These are phyloP conservation scores for Pheosia tremula DNA, from an alignment of 2,888 invertebrate genomes.

Conservation along the genomic window DNA sequence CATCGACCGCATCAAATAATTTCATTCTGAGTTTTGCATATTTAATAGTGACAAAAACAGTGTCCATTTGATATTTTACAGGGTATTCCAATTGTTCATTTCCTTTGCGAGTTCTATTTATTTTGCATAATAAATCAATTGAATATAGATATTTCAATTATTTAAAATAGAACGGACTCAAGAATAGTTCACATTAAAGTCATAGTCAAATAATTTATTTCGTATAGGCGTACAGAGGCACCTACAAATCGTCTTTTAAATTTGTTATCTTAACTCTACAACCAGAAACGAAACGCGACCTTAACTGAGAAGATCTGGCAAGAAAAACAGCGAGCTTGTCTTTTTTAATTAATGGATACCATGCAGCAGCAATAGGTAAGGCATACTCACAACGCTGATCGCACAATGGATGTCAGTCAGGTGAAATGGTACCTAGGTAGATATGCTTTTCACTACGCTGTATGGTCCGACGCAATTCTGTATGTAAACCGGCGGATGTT, in stretches of 20 bases:
- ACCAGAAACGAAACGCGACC: too few relatives aligned
- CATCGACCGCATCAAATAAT: slow-evolving; percentile 77
- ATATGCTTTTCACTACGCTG: slow-evolving; percentile 42
- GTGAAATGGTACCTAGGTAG: not conserved
- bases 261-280: too few relatives aligned
- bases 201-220: too few relatives aligned
- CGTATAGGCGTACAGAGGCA: too few relatives aligned
- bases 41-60: slow-evolving; percentile 75
- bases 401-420: slow-evolving; percentile 1
- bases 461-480: slow-evolving; percentile 61
- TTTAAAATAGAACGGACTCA: too few relatives aligned
- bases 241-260: too few relatives aligned
- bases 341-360: too few relatives aligned
- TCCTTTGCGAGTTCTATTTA: slow-evolving; percentile 38
- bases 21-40: slow-evolving; percentile 77
- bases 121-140: slow-evolving; percentile 31
- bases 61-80: slow-evolving; percentile 57
- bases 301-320: too few relatives aligned
- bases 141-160: too few relatives aligned
- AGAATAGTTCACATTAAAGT: too few relatives aligned
- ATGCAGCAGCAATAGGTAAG: too few relatives aligned
- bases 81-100: slow-evolving; percentile 46
- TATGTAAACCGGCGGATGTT: slow-evolving; percentile 69
- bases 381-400: not conserved
- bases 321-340: too few relatives aligned